A percentile compares a stretch with the other conserved stretches of the same genome.
Conservation (phyloP, 2,113 vertebrate genomes). For the Corapipo altera region DNA sequence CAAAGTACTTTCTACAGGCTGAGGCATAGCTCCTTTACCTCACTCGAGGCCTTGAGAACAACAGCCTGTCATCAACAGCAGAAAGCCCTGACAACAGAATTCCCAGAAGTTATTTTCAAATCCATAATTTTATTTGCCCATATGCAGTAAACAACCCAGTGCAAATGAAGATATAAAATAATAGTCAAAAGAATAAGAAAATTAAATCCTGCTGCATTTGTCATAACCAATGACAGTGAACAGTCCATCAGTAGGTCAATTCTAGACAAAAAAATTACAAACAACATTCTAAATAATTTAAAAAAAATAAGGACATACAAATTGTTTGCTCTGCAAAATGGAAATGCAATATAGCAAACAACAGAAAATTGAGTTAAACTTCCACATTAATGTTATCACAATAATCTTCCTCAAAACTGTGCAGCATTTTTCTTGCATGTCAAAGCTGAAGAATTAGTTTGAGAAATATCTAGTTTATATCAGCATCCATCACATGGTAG, state of each 20-base stretch:
- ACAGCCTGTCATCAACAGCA: background rate
- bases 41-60: background rate
- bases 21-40: background rate
- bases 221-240: background rate
- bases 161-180: background rate
- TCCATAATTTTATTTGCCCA: background rate
- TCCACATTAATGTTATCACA: background rate
- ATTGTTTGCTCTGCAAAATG: background rate
- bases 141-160: background rate
- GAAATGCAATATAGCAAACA: background rate
- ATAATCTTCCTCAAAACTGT: background rate
- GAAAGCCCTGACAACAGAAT: background rate
- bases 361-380: background rate
- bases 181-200: background rate
- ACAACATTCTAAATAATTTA: background rate
- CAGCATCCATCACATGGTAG: background rate
- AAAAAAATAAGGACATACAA: background rate
- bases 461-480: background rate
- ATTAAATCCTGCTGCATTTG: background rate
- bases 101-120: background rate
- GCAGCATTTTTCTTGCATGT: background rate
- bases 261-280: background rate
- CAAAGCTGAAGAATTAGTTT: background rate
- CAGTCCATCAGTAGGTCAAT: background rate
- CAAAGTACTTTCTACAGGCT: background rate